Evolutionary conservation across 2,113 vertebrate genomes (phyloP).

Genomic region (Tor tambroides): DNA sequence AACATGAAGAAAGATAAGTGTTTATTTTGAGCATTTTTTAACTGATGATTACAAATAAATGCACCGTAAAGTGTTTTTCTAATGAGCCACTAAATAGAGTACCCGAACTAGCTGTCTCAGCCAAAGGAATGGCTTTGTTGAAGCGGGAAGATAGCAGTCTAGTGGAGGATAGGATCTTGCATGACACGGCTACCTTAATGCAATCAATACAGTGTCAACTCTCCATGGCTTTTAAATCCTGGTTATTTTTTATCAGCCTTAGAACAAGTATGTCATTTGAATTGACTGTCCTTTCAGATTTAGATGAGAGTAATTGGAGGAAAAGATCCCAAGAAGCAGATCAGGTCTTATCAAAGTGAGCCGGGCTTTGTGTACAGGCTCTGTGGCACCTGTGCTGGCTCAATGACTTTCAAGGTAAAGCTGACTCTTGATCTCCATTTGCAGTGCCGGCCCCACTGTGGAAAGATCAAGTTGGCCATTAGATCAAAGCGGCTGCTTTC

Average conservation of each 20-base stretch:
- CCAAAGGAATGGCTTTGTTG: not conserved
- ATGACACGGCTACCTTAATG: not conserved
- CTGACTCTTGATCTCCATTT: slow-evolving; percentile 57
- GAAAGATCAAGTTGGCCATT: slow-evolving; percentile 40
- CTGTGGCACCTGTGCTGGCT: slow-evolving; percentile 4
- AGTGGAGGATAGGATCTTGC: not conserved
- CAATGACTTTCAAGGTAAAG: slow-evolving; percentile 57
- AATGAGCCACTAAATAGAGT: not conserved
- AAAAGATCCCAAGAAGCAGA: slow-evolving; percentile 24
- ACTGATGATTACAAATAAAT: not conserved
- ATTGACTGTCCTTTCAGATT: slow-evolving; percentile 13
- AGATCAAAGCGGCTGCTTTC: slow-evolving; percentile 48
- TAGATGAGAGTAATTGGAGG: slow-evolving; percentile 9
- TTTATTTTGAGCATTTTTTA: not conserved
- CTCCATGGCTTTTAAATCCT: not conserved
- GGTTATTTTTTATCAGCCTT: slow-evolving; percentile 17
- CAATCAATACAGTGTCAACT: slow-evolving; percentile 18
- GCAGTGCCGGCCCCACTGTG: slow-evolving; percentile 30
- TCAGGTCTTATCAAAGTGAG: slow-evolving; percentile 29
- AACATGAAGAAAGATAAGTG: not conserved
- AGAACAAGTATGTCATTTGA: slow-evolving; percentile 1
- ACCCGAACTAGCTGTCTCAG: not conserved
- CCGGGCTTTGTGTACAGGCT: not conserved
- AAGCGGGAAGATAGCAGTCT: not conserved
- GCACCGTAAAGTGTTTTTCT: not conserved